These are phyloP conservation scores for Ataeniobius toweri DNA, from an alignment of 2,797 vertebrate genomes.

Conservation along the genomic window DNA sequence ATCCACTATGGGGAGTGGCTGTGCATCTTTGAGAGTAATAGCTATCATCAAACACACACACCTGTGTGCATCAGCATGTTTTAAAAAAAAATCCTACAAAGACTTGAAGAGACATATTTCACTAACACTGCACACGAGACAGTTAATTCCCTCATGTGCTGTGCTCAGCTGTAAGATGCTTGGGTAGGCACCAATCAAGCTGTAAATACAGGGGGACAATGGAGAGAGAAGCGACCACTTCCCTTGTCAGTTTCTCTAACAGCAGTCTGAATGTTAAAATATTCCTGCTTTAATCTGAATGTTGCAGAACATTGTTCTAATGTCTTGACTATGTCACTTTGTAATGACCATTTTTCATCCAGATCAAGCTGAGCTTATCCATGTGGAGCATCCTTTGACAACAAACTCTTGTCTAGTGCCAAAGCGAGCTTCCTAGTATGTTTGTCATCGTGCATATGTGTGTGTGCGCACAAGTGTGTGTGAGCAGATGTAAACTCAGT, in stretches of 20 bases:
- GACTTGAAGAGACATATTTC: conserved; percentile 67
- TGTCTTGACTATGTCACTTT: conserved; percentile 21
- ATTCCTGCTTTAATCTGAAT: conserved; percentile 24
- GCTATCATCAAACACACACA: conserved; percentile 40
- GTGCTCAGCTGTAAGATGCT: conserved; percentile 71
- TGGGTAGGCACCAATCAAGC: conserved; percentile 73
- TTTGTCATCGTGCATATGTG: conserved; percentile 4
- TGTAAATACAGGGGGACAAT: conserved; percentile 69
- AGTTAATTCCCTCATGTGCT: conserved; percentile 73
- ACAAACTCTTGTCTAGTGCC: conserved; percentile 7
- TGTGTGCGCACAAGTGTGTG: conserved; percentile 28
- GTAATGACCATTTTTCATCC: conserved; percentile 27
- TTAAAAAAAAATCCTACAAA: conserved; percentile 48
- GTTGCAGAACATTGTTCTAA: conserved; percentile 12
- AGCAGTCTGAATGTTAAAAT: conserved; percentile 33
- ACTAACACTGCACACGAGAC: conserved; percentile 63
- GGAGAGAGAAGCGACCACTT: conserved; percentile 56
- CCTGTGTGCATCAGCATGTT: conserved; percentile 60
- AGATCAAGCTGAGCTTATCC: conserved; percentile 32
- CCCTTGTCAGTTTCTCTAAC: conserved; percentile 44
- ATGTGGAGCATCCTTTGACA: conserved; percentile 28
- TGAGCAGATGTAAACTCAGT: conserved; percentile 68
- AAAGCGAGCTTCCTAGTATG: conserved; percentile 1
- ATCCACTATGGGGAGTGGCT: background rate
- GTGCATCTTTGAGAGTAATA: conserved; percentile 23